Evolutionary conservation across 2,888 invertebrate species (phyloP).

Genomic region (Dynastes maya): DNA sequence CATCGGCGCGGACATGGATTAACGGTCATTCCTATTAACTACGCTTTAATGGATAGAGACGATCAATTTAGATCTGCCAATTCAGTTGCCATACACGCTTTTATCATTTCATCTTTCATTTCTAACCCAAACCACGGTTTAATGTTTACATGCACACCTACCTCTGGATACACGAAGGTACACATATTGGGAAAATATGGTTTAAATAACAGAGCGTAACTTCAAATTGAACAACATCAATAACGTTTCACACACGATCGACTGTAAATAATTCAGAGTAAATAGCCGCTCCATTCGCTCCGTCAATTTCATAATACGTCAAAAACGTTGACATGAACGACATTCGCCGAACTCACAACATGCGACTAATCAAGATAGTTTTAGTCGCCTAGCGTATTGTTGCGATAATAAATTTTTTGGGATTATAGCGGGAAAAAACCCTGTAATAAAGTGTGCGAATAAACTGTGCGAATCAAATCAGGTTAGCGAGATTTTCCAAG

Average conservation of each 20-base stretch:
- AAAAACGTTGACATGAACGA: background rate
- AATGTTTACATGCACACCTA: no score
- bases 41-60: no score
- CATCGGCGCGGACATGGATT: no score
- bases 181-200: no score
- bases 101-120: no score
- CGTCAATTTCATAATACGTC: constrained; percentile 6
- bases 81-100: no score
- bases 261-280: constrained; percentile 19
- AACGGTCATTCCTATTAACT: no score
- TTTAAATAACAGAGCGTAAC: constrained; percentile 7
- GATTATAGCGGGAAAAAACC: background rate
- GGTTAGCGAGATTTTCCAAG: no score
- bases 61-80: no score
- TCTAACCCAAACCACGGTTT: no score
- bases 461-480: background rate
- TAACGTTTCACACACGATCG: constrained; percentile 7
- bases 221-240: constrained; percentile 14
- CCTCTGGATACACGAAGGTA: no score
- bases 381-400: background rate
- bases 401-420: background rate
- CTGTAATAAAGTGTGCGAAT: background rate
- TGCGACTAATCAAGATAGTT: background rate
- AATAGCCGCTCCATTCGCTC: constrained; percentile 4
- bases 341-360: background rate